phyloP scores from a whole-genome alignment of 1,140 invertebrate genomes.

The Drosophila subpulchrella region DNA sequence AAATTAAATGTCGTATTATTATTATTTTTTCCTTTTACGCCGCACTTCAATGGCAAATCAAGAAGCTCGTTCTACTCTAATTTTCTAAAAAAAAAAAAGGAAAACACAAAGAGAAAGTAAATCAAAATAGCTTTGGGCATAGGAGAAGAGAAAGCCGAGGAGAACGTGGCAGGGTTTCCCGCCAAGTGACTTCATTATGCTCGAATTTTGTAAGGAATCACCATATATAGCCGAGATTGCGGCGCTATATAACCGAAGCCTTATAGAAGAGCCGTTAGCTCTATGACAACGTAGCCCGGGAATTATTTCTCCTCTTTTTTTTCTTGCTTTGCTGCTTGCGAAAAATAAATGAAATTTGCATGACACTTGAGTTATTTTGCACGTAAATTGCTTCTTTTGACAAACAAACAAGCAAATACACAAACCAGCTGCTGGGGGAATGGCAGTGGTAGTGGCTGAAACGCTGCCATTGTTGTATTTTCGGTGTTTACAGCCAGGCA shows the following conservation, averaged over 20 bases:
- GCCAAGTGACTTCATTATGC: constrained; percentile 75
- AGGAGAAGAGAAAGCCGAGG: constrained; percentile 7
- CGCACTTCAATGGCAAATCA: constrained; percentile 74
- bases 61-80: constrained; percentile 66
- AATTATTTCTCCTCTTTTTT: constrained; percentile 54
- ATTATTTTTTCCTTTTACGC: constrained; percentile 49
- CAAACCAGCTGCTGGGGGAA: constrained; percentile 39
- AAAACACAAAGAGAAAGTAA: constrained; percentile 23
- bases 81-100: constrained; percentile 55
- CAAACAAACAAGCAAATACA: constrained; percentile 81
- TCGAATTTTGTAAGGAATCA: constrained; percentile 70
- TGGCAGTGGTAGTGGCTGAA: constrained; percentile 9
- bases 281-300: constrained; percentile 76
- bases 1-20: constrained; percentile 75
- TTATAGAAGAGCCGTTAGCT: constrained; percentile 31
- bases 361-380: constrained; percentile 85
- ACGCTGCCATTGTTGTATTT: constrained; percentile 78
- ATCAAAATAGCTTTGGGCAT: constrained; percentile 51
- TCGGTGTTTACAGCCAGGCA: constrained; percentile 74
- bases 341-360: constrained; percentile 84
- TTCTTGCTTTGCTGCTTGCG: constrained; percentile 61
- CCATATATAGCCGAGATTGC: constrained; percentile 44
- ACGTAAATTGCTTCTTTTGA: constrained; percentile 85
- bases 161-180: constrained; percentile 32
- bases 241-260: constrained; percentile 13